Evolutionary conservation across 1,140 invertebrate species (phyloP).

Genomic region (Teleogryllus occipitalis): DNA sequence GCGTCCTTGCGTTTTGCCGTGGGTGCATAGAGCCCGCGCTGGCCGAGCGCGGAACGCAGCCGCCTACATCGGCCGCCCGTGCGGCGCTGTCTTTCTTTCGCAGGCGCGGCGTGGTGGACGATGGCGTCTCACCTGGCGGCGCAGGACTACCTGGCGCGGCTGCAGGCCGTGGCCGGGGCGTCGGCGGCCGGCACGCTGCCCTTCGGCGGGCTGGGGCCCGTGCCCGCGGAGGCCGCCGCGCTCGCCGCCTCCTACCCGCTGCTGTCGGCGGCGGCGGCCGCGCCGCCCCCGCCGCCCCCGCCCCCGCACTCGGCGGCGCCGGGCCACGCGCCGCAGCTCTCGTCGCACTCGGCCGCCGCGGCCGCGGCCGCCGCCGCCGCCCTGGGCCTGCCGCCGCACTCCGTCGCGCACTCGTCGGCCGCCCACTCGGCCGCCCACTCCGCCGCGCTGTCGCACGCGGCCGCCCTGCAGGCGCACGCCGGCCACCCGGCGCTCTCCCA

Average conservation of each 20-base stretch:
- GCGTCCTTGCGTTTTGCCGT: no score
- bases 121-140: conserved; percentile 78
- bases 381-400: not conserved
- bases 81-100: conserved; percentile 22
- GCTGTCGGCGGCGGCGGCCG: conserved; percentile 30
- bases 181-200: conserved; percentile 47
- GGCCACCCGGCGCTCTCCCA: not conserved
- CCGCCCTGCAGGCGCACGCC: not conserved
- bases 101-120: conserved; percentile 76
- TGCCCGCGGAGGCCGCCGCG: conserved; percentile 48
- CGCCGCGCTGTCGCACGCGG: not conserved
- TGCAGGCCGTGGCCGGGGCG: conserved; percentile 45
- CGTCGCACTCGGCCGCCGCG: not conserved
- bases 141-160: conserved; percentile 70
- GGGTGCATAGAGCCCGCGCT: no score
- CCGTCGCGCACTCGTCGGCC: not conserved
- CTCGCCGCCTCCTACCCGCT: conserved; percentile 41
- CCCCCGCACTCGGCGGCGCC: conserved; percentile 41
- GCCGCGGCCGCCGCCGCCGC: no score
- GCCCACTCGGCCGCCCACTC: not conserved
- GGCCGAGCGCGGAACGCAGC: no score
- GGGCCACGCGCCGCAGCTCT: not conserved
- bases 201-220: conserved; percentile 29
- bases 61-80: no score
- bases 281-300: not conserved